Evolutionary conservation across 2,797 vertebrate genomes (phyloP).

Genomic region (Paramormyrops hopkinsi): DNA sequence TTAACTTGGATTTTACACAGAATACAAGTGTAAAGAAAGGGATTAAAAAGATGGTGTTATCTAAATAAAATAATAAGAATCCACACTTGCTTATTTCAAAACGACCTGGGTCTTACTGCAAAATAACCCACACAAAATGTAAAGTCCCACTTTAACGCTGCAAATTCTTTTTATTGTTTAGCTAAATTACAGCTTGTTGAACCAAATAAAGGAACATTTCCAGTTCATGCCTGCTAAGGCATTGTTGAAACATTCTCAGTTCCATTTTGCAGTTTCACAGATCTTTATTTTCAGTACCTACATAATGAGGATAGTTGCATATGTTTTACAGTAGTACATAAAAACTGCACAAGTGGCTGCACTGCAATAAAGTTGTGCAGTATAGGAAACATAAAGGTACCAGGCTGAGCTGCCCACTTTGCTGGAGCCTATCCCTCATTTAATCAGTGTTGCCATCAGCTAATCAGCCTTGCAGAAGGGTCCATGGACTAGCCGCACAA

Average conservation of each 20-base stretch:
- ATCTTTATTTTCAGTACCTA: not conserved
- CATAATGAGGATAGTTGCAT: not conserved
- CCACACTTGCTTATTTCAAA: not conserved
- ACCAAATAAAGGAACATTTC: not conserved
- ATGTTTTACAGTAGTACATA: not conserved
- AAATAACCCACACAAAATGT: not conserved
- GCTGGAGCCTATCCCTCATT: not conserved
- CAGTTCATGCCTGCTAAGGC: not conserved
- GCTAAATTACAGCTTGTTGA: not conserved
- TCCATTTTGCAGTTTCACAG: not conserved
- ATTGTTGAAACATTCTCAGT: not conserved
- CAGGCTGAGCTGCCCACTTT: not conserved
- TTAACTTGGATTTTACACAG: not conserved
- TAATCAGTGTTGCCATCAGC: not conserved
- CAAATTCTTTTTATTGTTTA: not conserved
- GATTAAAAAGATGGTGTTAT: not conserved
- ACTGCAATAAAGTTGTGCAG: not conserved
- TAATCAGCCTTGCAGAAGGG: not conserved
- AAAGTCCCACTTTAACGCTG: not conserved
- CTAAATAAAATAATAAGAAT: not conserved
- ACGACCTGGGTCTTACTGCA: not conserved
- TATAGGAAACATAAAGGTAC: not conserved
- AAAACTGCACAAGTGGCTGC: not conserved
- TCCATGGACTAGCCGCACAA: not conserved
- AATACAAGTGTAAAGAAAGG: not conserved